Conservation (phyloP, 2,113 vertebrate genomes). For the Solea solea region DNA sequence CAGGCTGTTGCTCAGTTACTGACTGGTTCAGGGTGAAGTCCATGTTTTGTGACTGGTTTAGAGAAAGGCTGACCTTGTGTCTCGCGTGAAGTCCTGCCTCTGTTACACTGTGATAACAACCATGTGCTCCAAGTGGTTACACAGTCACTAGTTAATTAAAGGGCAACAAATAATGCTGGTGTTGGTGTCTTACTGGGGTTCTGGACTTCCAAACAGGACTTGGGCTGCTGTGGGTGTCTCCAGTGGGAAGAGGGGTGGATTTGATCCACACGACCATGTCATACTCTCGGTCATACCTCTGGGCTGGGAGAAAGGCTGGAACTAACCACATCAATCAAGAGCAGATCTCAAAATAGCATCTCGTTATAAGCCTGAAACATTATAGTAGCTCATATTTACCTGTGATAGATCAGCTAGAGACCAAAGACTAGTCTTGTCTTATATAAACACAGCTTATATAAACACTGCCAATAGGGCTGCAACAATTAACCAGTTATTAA, state of each 20-base stretch:
- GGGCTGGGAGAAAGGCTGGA: slow-evolving; percentile 75
- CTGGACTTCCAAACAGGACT: slow-evolving; percentile 65
- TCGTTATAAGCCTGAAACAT: no score
- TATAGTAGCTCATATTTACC: no score
- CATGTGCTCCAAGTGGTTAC: neutral
- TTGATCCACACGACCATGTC: slow-evolving; percentile 60
- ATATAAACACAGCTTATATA: neutral
- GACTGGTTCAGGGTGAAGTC: slow-evolving; percentile 46
- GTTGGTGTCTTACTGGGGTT: slow-evolving; percentile 66
- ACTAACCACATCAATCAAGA: slow-evolving; percentile 26
- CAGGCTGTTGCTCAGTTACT: slow-evolving; percentile 31
- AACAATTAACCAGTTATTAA: no score
- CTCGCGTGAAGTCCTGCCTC: neutral
- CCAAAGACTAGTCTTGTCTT: neutral
- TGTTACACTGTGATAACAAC: slow-evolving; percentile 47
- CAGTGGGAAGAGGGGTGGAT: slow-evolving; percentile 40
- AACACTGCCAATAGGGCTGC: no score
- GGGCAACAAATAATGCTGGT: neutral
- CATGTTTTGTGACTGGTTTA: slow-evolving; percentile 29
- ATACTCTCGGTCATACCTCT: slow-evolving; percentile 51
- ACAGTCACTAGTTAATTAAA: neutral
- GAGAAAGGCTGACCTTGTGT: slow-evolving; percentile 17
- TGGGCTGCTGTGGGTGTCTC: slow-evolving; percentile 38
- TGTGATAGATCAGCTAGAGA: no score
- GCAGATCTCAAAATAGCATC: neutral